A percentile compares a stretch with the other conserved stretches of the same genome.
phyloP scores from a whole-genome alignment of 2,888 invertebrate genomes.

The Leptinotarsa rubiginosa region DNA sequence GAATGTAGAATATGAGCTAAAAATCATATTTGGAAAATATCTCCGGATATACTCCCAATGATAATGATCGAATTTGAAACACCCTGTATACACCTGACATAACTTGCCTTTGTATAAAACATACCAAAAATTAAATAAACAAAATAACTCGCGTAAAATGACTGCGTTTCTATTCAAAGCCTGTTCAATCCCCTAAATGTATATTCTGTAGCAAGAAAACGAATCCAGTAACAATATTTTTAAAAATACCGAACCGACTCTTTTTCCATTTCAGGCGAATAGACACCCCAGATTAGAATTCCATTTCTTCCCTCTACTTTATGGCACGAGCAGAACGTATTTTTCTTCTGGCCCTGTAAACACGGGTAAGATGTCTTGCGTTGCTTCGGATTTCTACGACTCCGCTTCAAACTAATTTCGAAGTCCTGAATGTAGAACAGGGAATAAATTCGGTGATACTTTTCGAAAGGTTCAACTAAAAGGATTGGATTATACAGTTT shows the following conservation, averaged over 20 bases:
- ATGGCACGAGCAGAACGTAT: slow-evolving; percentile 12
- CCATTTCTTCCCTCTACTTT: slow-evolving; percentile 11
- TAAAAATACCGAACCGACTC: not conserved
- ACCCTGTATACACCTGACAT: no score
- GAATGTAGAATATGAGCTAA: no score
- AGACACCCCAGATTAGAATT: slow-evolving; percentile 14
- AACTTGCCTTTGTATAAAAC: no score
- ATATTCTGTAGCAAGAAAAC: no score
- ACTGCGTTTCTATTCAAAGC: no score
- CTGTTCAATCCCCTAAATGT: no score
- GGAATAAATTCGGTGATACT: not conserved
- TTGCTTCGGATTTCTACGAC: slow-evolving; percentile 11
- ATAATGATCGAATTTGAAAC: no score
- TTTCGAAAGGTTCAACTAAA: slow-evolving; percentile 10
- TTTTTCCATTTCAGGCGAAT: not conserved
- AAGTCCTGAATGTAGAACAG: slow-evolving; percentile 4
- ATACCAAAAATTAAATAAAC: no score
- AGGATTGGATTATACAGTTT: not conserved
- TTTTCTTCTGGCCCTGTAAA: slow-evolving; percentile 16
- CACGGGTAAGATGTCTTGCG: slow-evolving; percentile 3
- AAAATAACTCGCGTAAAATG: no score
- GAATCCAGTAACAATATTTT: not conserved
- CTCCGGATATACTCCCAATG: no score
- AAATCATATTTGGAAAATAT: no score
- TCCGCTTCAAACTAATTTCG: slow-evolving; percentile 13